Conservation (phyloP, 2,113 vertebrate genomes). For the Andinoacara biseriatus region DNA sequence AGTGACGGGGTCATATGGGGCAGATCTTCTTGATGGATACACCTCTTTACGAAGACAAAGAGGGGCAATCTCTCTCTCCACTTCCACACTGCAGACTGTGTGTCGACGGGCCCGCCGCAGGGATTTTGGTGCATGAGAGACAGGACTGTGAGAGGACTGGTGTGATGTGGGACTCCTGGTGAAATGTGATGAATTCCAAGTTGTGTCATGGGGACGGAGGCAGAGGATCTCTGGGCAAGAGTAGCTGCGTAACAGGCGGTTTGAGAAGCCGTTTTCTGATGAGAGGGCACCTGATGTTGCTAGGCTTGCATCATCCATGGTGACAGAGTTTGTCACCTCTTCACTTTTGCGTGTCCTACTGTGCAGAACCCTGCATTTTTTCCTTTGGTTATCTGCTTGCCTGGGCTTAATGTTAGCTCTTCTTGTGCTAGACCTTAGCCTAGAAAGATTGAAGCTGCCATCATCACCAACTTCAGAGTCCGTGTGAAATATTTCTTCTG, state of each 20-base stretch:
- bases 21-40: slow-evolving; percentile 80
- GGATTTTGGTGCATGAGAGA: slow-evolving; percentile 33
- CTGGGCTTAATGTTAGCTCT: neutral
- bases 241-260: slow-evolving; percentile 80
- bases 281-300: neutral
- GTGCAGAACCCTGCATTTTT: slow-evolving; percentile 17
- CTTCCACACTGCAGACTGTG: slow-evolving; percentile 86
- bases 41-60: slow-evolving; percentile 91
- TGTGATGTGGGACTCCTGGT: slow-evolving; percentile 46
- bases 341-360: neutral
- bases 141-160: slow-evolving; percentile 27
- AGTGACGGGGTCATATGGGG: slow-evolving; percentile 43
- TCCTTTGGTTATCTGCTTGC: slow-evolving; percentile 14
- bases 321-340: neutral
- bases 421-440: neutral
- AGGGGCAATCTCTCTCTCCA: slow-evolving; percentile 78
- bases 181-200: slow-evolving; percentile 45
- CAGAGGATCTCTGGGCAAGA: slow-evolving; percentile 84
- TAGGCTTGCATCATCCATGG: slow-evolving; percentile 42
- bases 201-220: slow-evolving; percentile 42
- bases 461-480: neutral
- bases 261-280: slow-evolving; percentile 11
- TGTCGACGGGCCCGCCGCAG: slow-evolving; percentile 81
- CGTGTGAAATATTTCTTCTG: neutral
- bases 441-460: neutral